Evolutionary conservation across 2,888 invertebrate genomes (phyloP).

Genomic region (Auanema sp.): DNA sequence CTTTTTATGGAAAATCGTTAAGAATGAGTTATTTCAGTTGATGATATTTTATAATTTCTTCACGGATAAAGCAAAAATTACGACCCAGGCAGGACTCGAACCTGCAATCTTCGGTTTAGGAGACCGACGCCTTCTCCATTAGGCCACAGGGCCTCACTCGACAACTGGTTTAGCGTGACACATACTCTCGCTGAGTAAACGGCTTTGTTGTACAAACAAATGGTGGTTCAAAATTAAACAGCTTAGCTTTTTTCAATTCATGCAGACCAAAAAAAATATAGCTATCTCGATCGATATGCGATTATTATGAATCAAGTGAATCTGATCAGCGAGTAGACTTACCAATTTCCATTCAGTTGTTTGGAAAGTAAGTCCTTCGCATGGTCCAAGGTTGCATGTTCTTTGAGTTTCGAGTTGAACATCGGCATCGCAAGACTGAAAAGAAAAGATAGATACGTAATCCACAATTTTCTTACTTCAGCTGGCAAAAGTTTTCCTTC

Average conservation of each 20-base stretch:
- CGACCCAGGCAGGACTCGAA: conserved; percentile 45
- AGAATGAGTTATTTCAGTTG: too few species aligned
- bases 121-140: conserved; percentile 56
- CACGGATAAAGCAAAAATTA: not conserved
- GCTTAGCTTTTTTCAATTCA: too few species aligned
- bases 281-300: too few species aligned
- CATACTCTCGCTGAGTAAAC: not conserved
- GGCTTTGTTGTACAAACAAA: not conserved
- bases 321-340: too few species aligned
- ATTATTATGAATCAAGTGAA: too few species aligned
- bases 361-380: conserved; percentile 89
- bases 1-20: not conserved
- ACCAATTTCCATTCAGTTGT: conserved; percentile 85
- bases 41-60: conserved; percentile 3
- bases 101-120: conserved; percentile 51
- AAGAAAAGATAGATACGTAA: not conserved
- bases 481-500: conserved; percentile 75
- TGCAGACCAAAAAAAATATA: too few species aligned
- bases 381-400: conserved; percentile 72
- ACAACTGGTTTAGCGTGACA: too few species aligned
- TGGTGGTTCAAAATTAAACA: too few species aligned
- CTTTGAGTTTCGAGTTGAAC: conserved; percentile 62
- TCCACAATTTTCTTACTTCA: conserved; percentile 63
- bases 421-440: conserved; percentile 31
- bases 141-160: conserved; percentile 38